Conservation (phyloP, 2,113 vertebrate species). For the Raja brachyura region DNA sequence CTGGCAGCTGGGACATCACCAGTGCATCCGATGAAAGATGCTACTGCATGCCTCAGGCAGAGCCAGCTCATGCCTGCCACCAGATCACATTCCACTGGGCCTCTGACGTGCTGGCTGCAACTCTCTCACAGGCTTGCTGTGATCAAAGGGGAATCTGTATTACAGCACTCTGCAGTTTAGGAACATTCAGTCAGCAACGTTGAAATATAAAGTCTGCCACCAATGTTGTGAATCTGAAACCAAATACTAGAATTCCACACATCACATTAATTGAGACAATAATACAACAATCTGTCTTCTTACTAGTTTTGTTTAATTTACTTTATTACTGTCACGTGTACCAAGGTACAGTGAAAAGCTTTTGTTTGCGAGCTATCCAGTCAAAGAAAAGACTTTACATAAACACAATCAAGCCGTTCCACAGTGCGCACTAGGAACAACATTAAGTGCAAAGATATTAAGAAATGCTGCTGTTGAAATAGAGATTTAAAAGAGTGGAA, state of each 20-base stretch:
- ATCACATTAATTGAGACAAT: neutral
- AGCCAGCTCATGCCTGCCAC: slow-evolving; percentile 21
- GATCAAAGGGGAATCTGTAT: neutral
- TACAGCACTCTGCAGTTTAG: neutral
- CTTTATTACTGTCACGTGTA: too few relatives aligned
- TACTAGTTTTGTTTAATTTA: too few relatives aligned
- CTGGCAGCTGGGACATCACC: slow-evolving; percentile 35
- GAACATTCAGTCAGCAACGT: neutral
- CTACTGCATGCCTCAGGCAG: slow-evolving; percentile 4
- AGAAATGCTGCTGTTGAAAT: too few relatives aligned
- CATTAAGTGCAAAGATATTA: too few relatives aligned
- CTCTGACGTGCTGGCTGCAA: neutral
- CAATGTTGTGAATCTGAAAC: slow-evolving; percentile 36
- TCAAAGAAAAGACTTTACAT: too few relatives aligned
- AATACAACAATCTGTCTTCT: neutral
- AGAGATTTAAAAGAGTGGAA: too few relatives aligned
- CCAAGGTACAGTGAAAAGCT: too few relatives aligned
- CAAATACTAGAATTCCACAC: neutral
- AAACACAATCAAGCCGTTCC: too few relatives aligned
- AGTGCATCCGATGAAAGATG: slow-evolving; percentile 23
- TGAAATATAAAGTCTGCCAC: slow-evolving; percentile 16
- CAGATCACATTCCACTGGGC: slow-evolving; percentile 7
- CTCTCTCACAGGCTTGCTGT: neutral
- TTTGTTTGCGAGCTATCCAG: too few relatives aligned
- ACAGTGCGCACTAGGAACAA: too few relatives aligned